These are phyloP conservation scores for Podargus strigoides DNA, from an alignment of 2,797 vertebrate species.

Conservation along the genomic window DNA sequence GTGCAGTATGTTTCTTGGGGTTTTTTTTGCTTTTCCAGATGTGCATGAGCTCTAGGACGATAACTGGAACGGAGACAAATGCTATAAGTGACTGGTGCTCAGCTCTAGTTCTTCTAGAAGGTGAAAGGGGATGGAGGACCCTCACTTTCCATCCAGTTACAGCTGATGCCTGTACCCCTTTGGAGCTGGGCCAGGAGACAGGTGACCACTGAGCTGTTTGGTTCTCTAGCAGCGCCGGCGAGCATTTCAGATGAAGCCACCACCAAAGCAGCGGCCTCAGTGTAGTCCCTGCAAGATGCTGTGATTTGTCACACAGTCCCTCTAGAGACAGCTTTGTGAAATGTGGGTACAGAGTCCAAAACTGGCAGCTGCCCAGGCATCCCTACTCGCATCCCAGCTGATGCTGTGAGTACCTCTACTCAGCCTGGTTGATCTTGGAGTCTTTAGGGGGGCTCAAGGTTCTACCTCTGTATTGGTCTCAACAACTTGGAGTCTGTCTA, in stretches of 20 bases:
- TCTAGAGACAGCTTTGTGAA: fast-evolving
- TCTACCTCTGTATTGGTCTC: not conserved
- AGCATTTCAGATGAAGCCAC: not conserved
- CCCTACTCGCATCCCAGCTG: not conserved
- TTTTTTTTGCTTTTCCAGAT: slow-evolving; percentile 14
- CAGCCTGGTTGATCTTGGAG: not conserved
- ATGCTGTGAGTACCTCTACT: not conserved
- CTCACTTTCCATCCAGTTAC: not conserved
- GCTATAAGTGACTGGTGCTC: not conserved
- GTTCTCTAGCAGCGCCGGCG: not conserved
- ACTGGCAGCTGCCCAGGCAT: not conserved
- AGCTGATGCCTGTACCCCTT: not conserved
- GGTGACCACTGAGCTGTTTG: not conserved
- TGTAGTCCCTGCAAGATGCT: not conserved
- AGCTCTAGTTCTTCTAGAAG: not conserved
- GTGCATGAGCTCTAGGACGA: not conserved
- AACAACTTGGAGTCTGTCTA: not conserved
- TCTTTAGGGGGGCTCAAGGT: not conserved
- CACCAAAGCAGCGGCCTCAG: not conserved
- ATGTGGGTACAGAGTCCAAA: not conserved
- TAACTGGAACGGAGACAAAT: not conserved
- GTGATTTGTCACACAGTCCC: not conserved
- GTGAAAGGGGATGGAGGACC: not conserved
- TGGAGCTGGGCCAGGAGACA: not conserved
- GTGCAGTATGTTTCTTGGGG: not conserved